These are phyloP conservation scores for Aphodius sticticus DNA, from an alignment of 2,888 invertebrate species.

Conservation along the genomic window DNA sequence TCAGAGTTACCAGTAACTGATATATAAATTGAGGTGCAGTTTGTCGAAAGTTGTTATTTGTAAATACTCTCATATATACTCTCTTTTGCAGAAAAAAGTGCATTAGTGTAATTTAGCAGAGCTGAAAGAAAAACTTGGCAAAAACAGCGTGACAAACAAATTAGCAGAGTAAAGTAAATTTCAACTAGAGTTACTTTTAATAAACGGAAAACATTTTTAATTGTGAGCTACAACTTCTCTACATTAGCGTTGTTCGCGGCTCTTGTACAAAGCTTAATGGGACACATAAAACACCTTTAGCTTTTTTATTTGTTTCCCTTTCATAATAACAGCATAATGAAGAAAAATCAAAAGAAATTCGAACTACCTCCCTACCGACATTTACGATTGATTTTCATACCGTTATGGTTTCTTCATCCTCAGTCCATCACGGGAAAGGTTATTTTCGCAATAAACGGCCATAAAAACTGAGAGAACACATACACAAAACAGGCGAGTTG, in stretches of 20 bases:
- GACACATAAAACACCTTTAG: not conserved
- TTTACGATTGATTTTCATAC: not conserved
- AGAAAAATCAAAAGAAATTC: too few relatives aligned
- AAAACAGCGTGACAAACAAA: not conserved
- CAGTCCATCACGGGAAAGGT: not conserved
- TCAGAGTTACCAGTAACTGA: too few relatives aligned
- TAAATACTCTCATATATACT: too few relatives aligned
- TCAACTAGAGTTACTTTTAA: not conserved
- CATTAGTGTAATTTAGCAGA: too few relatives aligned
- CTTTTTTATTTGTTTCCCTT: not conserved
- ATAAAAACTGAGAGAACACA: not conserved
- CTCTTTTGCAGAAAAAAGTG: too few relatives aligned
- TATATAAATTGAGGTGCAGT: too few relatives aligned
- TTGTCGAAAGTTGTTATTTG: too few relatives aligned
- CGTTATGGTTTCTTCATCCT: not conserved
- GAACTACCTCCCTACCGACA: not conserved
- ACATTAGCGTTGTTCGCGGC: not conserved
- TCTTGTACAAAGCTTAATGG: not conserved
- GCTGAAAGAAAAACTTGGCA: not conserved
- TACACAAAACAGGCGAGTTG: not conserved
- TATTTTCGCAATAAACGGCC: not conserved
- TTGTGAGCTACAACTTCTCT: not conserved
- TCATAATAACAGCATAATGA: not conserved
- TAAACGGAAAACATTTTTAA: not conserved
- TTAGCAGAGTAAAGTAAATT: not conserved